phyloP scores from a whole-genome alignment of 2,797 vertebrate species.

The Eremophila alpestris region DNA sequence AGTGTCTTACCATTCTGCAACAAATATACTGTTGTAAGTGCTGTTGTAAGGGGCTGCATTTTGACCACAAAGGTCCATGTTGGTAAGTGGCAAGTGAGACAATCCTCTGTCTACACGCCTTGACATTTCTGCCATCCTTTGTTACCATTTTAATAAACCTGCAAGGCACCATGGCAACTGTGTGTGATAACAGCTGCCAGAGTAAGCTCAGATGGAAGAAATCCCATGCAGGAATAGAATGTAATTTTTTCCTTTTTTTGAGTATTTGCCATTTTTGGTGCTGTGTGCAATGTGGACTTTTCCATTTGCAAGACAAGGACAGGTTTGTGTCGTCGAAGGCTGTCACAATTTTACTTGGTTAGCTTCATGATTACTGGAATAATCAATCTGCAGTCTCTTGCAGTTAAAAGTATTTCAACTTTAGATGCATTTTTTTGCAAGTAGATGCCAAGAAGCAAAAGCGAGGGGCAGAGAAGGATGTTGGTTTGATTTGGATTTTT shows the following conservation, averaged over 20 bases:
- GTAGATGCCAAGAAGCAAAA: background rate
- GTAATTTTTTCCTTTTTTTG: background rate
- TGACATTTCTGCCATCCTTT: background rate
- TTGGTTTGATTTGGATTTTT: background rate
- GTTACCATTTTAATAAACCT: conserved; percentile 28
- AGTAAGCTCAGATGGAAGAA: background rate
- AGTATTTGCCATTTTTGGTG: background rate
- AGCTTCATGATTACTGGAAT: background rate
- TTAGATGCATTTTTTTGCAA: background rate
- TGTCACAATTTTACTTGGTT: background rate
- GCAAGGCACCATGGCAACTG: conserved; percentile 22
- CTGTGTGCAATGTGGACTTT: background rate
- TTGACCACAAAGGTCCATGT: background rate
- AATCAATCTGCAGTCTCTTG: background rate
- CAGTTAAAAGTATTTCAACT: background rate
- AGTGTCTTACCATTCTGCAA: background rate
- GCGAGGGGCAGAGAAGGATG: background rate
- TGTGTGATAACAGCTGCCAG: background rate
- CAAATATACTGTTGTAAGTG: background rate
- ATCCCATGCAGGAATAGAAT: background rate
- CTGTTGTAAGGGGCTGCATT: background rate
- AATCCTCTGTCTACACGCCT: background rate
- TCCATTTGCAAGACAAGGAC: background rate
- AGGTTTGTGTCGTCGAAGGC: background rate
- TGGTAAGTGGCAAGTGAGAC: background rate